These are phyloP conservation scores for Chaetophractus vellerosus DNA, from an alignment of 2,797 vertebrate genomes.

Conservation along the genomic window DNA sequence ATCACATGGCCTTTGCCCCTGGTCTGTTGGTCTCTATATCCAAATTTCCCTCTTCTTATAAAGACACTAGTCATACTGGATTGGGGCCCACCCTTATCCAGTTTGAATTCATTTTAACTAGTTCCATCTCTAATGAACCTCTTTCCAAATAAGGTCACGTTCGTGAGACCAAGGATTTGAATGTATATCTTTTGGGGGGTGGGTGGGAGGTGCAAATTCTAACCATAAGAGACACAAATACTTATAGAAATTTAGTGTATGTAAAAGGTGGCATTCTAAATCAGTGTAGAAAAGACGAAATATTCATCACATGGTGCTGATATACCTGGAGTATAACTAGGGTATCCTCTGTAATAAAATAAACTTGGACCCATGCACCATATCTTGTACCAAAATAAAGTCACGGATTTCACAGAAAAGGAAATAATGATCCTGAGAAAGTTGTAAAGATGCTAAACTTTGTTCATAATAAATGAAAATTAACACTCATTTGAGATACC, in stretches of 20 bases:
- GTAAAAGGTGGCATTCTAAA: neutral
- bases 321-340: neutral
- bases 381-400: neutral
- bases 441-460: conserved; percentile 53
- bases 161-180: too few species aligned
- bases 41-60: too few species aligned
- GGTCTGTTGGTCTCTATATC: too few species aligned
- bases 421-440: conserved; percentile 45
- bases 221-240: neutral
- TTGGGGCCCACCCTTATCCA: too few species aligned
- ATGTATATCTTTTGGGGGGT: too few species aligned
- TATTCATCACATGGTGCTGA: neutral
- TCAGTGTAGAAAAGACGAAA: neutral
- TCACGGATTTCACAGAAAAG: conserved; percentile 15
- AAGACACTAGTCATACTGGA: too few species aligned
- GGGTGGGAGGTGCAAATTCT: too few species aligned
- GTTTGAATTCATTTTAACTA: too few species aligned
- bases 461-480: conserved; percentile 45
- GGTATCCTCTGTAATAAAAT: neutral
- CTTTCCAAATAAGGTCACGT: too few species aligned
- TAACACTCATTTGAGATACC: neutral
- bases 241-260: neutral
- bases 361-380: neutral
- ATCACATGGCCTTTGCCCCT: too few species aligned
- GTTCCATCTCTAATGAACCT: too few species aligned